A percentile compares a stretch with the other conserved stretches of the same genome.
phyloP scores from a whole-genome alignment of 37 sponge, comb jelly and placozoan species.

The Ephydatia muelleri region DNA sequence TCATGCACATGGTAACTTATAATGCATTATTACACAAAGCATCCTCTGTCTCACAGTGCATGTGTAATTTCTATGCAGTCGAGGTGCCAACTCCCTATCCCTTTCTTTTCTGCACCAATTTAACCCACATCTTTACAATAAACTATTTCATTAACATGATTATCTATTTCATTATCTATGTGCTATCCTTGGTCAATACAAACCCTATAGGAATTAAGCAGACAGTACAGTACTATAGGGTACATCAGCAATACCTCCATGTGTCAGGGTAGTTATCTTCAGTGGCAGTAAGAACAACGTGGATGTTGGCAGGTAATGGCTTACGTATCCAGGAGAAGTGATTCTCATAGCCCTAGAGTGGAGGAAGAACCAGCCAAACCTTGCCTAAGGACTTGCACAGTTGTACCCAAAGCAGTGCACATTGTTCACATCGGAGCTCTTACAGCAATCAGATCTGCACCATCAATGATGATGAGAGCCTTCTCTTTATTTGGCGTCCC shows the following conservation, averaged over 20 bases:
- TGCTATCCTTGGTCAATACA: too few species aligned
- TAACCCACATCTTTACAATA: too few species aligned
- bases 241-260: conserved; percentile 45
- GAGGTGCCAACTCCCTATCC: too few species aligned
- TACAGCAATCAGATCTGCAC: conserved; percentile 47
- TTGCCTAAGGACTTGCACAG: neutral
- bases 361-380: neutral
- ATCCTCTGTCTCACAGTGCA: too few species aligned
- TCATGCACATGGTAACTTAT: too few species aligned
- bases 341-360: conserved; percentile 35
- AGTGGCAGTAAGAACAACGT: conserved; percentile 40
- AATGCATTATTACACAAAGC: too few species aligned
- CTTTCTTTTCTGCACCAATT: too few species aligned
- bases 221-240: neutral
- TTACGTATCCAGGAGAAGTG: conserved; percentile 29
- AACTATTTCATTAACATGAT: too few species aligned
- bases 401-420: neutral
- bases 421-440: neutral
- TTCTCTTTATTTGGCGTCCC: conserved; percentile 10
- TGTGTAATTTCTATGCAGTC: too few species aligned
- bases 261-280: conserved; percentile 52
- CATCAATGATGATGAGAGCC: conserved; percentile 52
- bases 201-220: neutral
- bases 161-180: too few species aligned
- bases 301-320: conserved; percentile 39